Conservation (phyloP, 1,140 invertebrate species). For the Adoxophyes honmai region DNA sequence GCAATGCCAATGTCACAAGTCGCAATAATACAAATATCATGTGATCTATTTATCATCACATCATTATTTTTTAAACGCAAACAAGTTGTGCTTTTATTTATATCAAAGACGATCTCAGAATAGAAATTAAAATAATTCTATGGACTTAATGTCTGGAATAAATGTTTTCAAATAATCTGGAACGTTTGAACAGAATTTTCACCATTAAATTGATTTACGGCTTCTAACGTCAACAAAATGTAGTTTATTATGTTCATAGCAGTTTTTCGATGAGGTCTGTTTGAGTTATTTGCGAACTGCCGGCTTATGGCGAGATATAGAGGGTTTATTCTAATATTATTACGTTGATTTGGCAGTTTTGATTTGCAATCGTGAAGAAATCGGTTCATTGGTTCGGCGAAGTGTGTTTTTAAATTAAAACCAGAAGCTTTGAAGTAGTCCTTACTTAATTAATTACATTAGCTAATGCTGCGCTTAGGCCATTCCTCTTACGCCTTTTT, state of each 20-base stretch:
- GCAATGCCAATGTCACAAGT: no score
- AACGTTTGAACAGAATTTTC: background rate
- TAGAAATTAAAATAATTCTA: background rate
- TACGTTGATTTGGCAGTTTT: no score
- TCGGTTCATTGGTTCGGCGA: no score
- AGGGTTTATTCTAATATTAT: no score
- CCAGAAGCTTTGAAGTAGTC: no score
- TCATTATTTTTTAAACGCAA: background rate
- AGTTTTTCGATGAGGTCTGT: background rate
- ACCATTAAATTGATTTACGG: constrained; percentile 6
- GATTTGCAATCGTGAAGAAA: no score
- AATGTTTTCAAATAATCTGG: background rate
- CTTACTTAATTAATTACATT: no score
- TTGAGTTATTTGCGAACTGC: no score
- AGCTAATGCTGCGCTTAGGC: no score
- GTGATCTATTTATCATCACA: background rate
- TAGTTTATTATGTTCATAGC: constrained; percentile 1
- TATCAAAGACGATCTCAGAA: background rate
- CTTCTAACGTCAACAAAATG: background rate
- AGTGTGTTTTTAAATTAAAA: no score
- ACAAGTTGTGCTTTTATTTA: background rate
- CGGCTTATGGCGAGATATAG: no score
- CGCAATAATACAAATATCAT: background rate
- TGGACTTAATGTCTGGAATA: background rate
- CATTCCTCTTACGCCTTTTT: no score